Evolutionary conservation across 2,888 invertebrate species (phyloP).

Genomic region (Leptarthrus brevirostris): DNA sequence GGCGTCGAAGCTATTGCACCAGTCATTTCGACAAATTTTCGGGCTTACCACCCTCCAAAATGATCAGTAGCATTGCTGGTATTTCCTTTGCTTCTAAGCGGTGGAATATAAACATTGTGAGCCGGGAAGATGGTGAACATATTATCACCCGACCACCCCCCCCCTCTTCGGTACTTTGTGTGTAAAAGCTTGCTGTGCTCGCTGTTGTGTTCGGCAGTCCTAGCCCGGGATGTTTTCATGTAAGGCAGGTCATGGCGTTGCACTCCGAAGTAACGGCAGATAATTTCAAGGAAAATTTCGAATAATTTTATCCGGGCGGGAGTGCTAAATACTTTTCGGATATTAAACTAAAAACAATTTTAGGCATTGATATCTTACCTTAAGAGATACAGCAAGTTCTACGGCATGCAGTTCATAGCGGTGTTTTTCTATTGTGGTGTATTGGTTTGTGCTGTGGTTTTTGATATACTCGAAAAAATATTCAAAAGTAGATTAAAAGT

Average conservation of each 20-base stretch:
- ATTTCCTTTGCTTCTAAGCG: conserved; percentile 7
- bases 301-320: too few species aligned
- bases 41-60: conserved; percentile 27
- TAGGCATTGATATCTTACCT: too few species aligned
- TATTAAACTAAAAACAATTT: too few species aligned
- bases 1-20: conserved; percentile 9
- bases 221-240: conserved; percentile 68
- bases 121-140: background rate
- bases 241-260: conserved; percentile 67
- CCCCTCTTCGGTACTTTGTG: conserved; percentile 26
- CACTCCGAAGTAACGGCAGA: conserved; percentile 50
- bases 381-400: background rate
- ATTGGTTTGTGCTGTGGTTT: conserved; percentile 27
- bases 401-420: conserved; percentile 42
- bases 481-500: conserved; percentile 43
- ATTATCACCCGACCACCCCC: conserved; percentile 1
- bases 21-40: conserved; percentile 15
- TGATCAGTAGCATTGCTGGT: conserved; percentile 19
- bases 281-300: conserved; percentile 49
- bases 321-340: too few species aligned
- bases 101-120: conserved; percentile 21
- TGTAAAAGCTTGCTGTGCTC: conserved; percentile 53
- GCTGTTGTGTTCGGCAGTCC: conserved; percentile 63
- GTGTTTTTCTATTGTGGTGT: conserved; percentile 34
- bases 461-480: conserved; percentile 26